Evolutionary conservation across 2,797 vertebrate genomes (phyloP).

Genomic region (Aythya fuligula): DNA sequence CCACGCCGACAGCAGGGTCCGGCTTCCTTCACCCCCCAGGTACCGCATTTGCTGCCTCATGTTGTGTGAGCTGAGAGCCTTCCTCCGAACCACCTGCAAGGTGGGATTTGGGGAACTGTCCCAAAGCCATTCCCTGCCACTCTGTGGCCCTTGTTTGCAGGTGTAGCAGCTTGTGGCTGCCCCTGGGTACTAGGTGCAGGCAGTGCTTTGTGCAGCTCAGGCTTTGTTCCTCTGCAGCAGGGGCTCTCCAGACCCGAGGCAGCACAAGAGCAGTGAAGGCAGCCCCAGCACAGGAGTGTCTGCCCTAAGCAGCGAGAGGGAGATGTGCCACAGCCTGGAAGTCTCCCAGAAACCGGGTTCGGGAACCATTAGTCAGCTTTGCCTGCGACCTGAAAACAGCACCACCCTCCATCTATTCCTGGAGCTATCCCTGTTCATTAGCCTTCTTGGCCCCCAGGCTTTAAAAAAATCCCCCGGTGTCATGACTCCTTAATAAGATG

Average conservation of each 20-base stretch:
- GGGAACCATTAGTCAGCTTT: slow-evolving; percentile 36
- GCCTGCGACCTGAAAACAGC: background rate
- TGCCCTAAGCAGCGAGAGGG: background rate
- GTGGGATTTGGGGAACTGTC: background rate
- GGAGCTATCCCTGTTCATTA: slow-evolving; percentile 69
- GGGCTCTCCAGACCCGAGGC: background rate
- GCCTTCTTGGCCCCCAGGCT: slow-evolving; percentile 61
- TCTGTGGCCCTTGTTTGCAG: background rate
- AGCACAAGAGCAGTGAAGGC: background rate
- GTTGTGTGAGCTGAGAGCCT: background rate
- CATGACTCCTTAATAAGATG: slow-evolving; percentile 77
- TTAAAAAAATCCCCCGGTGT: slow-evolving; percentile 68
- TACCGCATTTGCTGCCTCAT: background rate
- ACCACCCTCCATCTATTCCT: slow-evolving; percentile 43
- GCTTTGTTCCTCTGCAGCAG: background rate
- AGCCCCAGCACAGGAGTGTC: background rate
- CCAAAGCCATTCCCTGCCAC: background rate
- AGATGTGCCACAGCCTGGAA: background rate
- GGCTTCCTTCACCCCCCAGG: fast-evolving
- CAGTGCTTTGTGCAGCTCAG: background rate
- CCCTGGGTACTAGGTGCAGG: fast-evolving
- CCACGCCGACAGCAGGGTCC: fast-evolving
- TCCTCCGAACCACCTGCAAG: background rate
- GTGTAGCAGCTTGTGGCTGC: background rate
- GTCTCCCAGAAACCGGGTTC: background rate